A percentile compares a stretch with the other conserved stretches of the same genome.
Evolutionary conservation across 2,797 vertebrate genomes (phyloP).

Genomic region (Brotula barbata): DNA sequence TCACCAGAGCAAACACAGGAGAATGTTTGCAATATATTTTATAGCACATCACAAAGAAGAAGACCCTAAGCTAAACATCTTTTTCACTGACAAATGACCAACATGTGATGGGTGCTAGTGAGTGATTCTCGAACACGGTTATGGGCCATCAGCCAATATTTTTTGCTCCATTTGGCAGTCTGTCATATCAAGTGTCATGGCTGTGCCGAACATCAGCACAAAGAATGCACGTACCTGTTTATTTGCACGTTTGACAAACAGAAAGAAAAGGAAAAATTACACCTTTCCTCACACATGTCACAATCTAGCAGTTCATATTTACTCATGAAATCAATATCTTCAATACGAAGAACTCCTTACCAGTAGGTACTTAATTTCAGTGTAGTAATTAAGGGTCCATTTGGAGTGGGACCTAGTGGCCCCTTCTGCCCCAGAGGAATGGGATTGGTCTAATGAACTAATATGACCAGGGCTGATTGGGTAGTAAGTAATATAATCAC

Average conservation of each 20-base stretch:
- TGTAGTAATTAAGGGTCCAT: conserved; percentile 79
- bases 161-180: conserved; percentile 70
- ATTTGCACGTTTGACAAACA: conserved; percentile 54
- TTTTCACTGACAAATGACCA: conserved; percentile 33
- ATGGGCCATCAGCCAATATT: conserved; percentile 60
- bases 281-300: conserved; percentile 19
- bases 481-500: conserved; percentile 72
- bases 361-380: conserved; percentile 78
- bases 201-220: conserved; percentile 64
- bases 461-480: conserved; percentile 69
- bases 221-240: conserved; percentile 48
- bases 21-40: not conserved
- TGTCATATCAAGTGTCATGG: conserved; percentile 63
- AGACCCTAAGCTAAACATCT: not conserved
- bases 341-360: conserved; percentile 63
- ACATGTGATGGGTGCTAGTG: conserved; percentile 33
- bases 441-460: conserved; percentile 76
- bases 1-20: conserved; percentile 5
- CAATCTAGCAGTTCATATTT: conserved; percentile 53
- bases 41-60: not conserved
- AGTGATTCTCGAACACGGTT: conserved; percentile 46
- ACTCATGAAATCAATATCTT: conserved; percentile 75
- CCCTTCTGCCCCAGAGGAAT: conserved; percentile 69
- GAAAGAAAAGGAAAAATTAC: conserved; percentile 17
- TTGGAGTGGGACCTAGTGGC: conserved; percentile 75